Conservation (phyloP, 2,113 vertebrate species). For the Trichomycterus rosablanca region DNA sequence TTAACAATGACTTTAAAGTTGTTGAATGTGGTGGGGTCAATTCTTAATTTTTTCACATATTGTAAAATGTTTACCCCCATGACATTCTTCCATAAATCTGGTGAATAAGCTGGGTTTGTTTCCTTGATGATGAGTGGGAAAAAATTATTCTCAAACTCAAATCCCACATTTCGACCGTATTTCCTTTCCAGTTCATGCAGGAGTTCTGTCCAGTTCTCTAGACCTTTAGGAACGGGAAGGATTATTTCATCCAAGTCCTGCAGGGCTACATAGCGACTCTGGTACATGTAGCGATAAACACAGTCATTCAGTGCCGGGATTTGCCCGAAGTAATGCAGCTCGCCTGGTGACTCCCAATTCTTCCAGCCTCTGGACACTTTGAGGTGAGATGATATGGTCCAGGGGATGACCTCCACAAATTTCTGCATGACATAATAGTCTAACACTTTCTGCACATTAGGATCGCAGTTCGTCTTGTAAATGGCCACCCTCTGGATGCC, state of each 20-base stretch:
- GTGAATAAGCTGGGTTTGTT: neutral
- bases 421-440: conserved; percentile 61
- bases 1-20: conserved; percentile 53
- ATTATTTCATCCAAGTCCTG: conserved; percentile 70
- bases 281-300: conserved; percentile 62
- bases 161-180: conserved; percentile 43
- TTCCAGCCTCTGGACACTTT: conserved; percentile 52
- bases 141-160: conserved; percentile 64
- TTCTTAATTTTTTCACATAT: conserved; percentile 51
- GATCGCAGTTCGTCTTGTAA: conserved; percentile 67
- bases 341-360: conserved; percentile 35
- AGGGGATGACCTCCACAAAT: conserved; percentile 63
- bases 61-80: conserved; percentile 61
- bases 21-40: rapidly evolving
- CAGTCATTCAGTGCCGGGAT: conserved; percentile 58
- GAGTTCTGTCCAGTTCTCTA: conserved; percentile 58
- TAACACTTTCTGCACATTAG: conserved; percentile 57
- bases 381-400: conserved; percentile 56
- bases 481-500: conserved; percentile 61
- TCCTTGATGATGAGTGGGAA: conserved; percentile 43
- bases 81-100: conserved; percentile 49
- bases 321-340: conserved; percentile 61
- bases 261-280: conserved; percentile 55
- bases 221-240: conserved; percentile 52
- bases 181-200: conserved; percentile 53